Evolutionary conservation across 2,113 vertebrate genomes (phyloP), one percentile per base, ranked within the genome.

Genomic region (Tylochromis polylepis): DNA sequence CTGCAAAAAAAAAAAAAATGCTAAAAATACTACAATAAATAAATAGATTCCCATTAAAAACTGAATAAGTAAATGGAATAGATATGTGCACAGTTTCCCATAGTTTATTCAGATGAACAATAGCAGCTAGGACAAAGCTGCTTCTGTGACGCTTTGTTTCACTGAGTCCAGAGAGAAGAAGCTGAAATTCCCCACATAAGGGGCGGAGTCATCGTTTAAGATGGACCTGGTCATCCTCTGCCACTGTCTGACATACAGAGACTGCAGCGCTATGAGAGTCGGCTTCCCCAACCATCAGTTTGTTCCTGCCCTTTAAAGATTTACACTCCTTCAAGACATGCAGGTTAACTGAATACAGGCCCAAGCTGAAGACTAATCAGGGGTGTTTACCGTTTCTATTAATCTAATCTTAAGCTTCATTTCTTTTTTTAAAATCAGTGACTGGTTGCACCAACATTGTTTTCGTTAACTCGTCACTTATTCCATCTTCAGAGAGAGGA

Each of bases 51-150:
- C 62, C 62, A 2, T 8, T 41, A 67, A 1, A 67, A 41, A 41
- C 38, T 0, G 6, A 67, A 67, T 67, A 67, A 31, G 5, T 31
- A 31, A 67, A 67, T 67, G 20, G 20, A 38, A 67, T 3, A 0
- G 4, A 67, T 38, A 8, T 67, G 12, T 67, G n/a, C 3, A 11
- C 20, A 67, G 62, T 41, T 38, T 67, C 20, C 62, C 34, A 67
- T 14, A 67, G 20, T 67, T 67, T 67, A 41, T 36, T 67, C 7
- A 24, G 62, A 24, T 15, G 36, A 36, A 67, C 36, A 22, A 15
- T 0, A 36, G 36, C 36, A 36, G 36, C 36, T 2, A 9, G 36
- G 36, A 36, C 36, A 36, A 36, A 36, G 62, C 20, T 67, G 38
- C 20, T 67, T 67, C 62, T 38, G 62, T 15, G 34, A 67, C 0